Conservation (phyloP, 2,888 invertebrate species). For the Ochropacha duplaris region DNA sequence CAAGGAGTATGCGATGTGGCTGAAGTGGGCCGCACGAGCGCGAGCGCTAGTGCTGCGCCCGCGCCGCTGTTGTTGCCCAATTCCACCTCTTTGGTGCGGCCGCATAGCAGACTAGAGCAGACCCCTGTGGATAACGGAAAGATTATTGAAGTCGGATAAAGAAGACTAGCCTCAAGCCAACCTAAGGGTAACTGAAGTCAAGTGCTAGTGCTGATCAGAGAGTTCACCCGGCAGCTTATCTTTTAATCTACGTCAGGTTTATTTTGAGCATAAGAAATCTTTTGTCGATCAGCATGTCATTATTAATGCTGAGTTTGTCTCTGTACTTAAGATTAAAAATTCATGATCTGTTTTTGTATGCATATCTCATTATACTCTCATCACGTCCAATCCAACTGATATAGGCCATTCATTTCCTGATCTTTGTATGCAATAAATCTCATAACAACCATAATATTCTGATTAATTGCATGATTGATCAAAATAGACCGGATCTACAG, state of each 20-base stretch:
- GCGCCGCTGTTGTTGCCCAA: slow-evolving; percentile 61
- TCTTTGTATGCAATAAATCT: neutral
- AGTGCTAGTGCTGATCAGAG: too few relatives aligned
- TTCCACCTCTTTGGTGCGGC: slow-evolving; percentile 70
- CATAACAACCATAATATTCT: neutral
- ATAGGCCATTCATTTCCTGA: neutral
- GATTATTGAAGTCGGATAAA: neutral
- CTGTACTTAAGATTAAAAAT: neutral
- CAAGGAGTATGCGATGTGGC: slow-evolving; percentile 51
- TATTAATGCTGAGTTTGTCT: neutral
- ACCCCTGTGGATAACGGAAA: slow-evolving; percentile 45
- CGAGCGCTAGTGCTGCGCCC: slow-evolving; percentile 69
- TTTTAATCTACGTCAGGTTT: neutral
- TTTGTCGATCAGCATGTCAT: neutral
- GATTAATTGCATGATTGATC: slow-evolving; percentile 11
- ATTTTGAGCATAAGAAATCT: neutral
- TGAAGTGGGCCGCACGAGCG: slow-evolving; percentile 57
- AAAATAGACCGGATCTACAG: slow-evolving; percentile 11
- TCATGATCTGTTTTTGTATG: neutral
- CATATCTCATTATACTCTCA: neutral
- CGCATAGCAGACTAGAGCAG: slow-evolving; percentile 75
- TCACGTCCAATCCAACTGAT: neutral
- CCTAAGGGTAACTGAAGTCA: too few relatives aligned
- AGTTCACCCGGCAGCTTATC: too few relatives aligned
- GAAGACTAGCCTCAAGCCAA: neutral